Evolutionary conservation across 2,888 invertebrate genomes (phyloP), one percentile per base, ranked within the genome.

Genomic region (Torymus texanus): DNA sequence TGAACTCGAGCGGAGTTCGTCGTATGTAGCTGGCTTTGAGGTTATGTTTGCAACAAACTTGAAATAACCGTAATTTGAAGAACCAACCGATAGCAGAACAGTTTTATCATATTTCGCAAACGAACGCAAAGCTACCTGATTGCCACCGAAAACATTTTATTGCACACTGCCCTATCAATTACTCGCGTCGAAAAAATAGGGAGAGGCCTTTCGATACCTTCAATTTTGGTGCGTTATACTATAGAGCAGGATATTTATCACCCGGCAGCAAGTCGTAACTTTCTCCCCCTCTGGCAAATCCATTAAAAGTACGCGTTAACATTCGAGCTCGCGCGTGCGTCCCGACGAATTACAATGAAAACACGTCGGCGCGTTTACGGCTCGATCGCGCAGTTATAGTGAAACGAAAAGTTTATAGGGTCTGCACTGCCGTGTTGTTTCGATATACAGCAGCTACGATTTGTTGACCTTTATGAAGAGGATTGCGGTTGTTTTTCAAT

Each of bases 201-300:
- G 41, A 29, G 51, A 10, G 13, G 29, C 62, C 67, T 59, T 62
- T 50, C 73, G 53, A 55, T 78, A 70, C 41, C 70, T 71, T 53
- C 75, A 68, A 72, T 80, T 80, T 80, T 75, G 63, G 53, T 73
- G 59, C 41, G 41, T 5, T 21, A 21, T 21, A 21, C 21, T 41
- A 79, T 67, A 76, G 74, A 65, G 21, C 58, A 74, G 70, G 74
- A 81, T 78, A 81, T 81, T 81, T 81, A 81, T 81, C 68, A 75
- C 62, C 29, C 59, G 74, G 58, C 59, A 70, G 58, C 80, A 18
- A 77, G 70, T 68, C 77, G 81, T 81, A 81, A 78, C 75, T 59
- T 56, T 41, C 58, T 24, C 51, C 14, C 58, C 29, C 24, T 1
- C n/a, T 59, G 14, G 79, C 51, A 79, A 76, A 76, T 76, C 80